These are phyloP conservation scores for Chrosomus eos DNA, from an alignment of 2,797 vertebrate genomes.

Conservation along the genomic window DNA sequence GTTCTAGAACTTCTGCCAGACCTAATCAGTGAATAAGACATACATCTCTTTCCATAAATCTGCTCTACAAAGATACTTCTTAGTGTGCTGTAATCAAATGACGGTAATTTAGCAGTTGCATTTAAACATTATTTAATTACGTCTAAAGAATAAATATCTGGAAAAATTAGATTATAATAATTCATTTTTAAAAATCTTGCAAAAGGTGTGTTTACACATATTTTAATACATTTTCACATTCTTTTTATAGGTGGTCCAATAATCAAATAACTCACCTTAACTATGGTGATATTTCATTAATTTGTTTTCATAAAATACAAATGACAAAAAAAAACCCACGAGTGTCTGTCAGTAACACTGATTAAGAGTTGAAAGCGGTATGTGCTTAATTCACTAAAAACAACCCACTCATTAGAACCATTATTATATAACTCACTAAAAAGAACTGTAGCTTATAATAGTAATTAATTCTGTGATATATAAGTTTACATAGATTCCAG, in stretches of 20 bases:
- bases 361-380: not conserved
- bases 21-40: not conserved
- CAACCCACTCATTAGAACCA: not conserved
- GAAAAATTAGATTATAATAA: not conserved
- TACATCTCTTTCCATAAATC: not conserved
- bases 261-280: not conserved
- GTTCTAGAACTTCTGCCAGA: not conserved
- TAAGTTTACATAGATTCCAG: too few species aligned
- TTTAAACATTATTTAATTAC: not conserved
- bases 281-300: not conserved
- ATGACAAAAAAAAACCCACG: not conserved
- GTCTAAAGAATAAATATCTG: not conserved
- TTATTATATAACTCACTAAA: not conserved
- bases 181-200: too few species aligned
- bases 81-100: not conserved
- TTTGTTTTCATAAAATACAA: not conserved
- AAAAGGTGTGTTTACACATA: too few species aligned
- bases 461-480: not conserved
- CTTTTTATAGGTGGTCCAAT: not conserved
- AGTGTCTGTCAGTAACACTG: not conserved
- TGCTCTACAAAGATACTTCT: not conserved
- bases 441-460: not conserved
- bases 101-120: not conserved
- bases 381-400: slow-evolving; percentile 4
- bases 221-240: not conserved